phyloP scores from a whole-genome alignment of 2,113 vertebrate species.

The Malaclemys terrapin region DNA sequence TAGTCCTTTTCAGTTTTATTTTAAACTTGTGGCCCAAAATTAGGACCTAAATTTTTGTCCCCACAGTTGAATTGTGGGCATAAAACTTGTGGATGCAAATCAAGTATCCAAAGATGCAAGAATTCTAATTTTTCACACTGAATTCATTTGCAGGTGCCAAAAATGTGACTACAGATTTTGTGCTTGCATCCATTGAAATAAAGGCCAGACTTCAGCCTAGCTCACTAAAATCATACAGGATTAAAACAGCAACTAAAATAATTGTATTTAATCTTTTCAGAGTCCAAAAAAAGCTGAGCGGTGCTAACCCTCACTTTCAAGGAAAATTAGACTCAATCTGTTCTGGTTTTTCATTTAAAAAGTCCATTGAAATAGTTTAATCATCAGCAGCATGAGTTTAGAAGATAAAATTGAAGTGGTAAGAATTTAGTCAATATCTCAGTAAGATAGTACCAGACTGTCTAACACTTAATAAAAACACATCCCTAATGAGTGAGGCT shows the following conservation, averaged over 20 bases:
- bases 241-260: constrained; percentile 29
- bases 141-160: neutral
- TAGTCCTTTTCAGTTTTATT: too few species aligned
- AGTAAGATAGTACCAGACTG: neutral
- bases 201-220: neutral
- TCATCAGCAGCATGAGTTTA: neutral
- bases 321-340: neutral
- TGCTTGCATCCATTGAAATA: fast-evolving
- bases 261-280: neutral
- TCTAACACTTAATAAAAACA: neutral
- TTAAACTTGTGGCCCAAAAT: too few species aligned
- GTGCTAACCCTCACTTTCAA: neutral
- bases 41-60: too few species aligned
- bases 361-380: neutral
- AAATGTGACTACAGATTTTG: neutral
- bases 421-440: constrained; percentile 1
- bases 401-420: neutral
- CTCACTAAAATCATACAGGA: neutral
- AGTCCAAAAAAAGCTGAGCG: neutral
- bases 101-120: neutral
- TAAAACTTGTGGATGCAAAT: too few species aligned
- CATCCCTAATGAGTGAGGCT: neutral
- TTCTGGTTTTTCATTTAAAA: constrained; percentile 27
- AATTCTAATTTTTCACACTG: neutral
- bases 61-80: too few species aligned